Base-by-base conservation (phyloP, 2,888 invertebrate species). In the Reticulitermes lucifugus region DNA sequence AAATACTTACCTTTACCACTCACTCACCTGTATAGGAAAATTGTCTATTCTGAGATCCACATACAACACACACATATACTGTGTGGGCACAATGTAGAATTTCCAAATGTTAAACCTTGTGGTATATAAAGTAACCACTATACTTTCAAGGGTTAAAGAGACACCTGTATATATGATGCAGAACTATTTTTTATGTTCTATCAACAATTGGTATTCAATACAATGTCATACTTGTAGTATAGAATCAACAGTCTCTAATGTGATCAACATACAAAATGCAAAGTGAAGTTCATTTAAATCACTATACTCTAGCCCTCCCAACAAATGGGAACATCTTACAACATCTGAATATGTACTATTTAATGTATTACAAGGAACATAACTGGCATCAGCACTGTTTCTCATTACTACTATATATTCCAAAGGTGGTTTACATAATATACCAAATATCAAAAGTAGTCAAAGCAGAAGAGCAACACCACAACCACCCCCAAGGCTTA, bases 151-250 rank as follows among this genome's bases (percentile, higher is more conserved):
- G 10, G 18, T 46, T 46, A 41, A 80, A 80, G 18, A 77, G 77
- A 84, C 25, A 51, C 25, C 46, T 35, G 35, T 10, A 25, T 18
- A 75, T 85, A 75, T 81, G 85, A 82, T 85, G 85, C 85, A 85
- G 83, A 85, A 85, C 83, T 85, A 85, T 75, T 43, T 51, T 85
- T 81, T 85, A 85, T 85, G 82, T 85, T 85, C 83, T 65, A 83
- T 83, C 75, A 77, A 85, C 83, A 82, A 85, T 60, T 85, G 80
- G 77, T 83, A 85, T 84, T 41, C 46, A 82, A 73, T 59, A 81
- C 65, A 84, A 79, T 84, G 73, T 79, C 59, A 79, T 79, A 79
- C 35, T 79, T 79, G 55, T 46, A 79, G 21, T 79, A 79, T 84
- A 80, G 35, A 84, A 82, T 75, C 65, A 81, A 81, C 35, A 65